Percentiles rank a stretch among this genome's conserved stretches.
These are phyloP conservation scores for Chondrilla cf. caribensis DNA, from an alignment of 37 sponge, comb jelly and placozoan species.

Conservation along the genomic window DNA sequence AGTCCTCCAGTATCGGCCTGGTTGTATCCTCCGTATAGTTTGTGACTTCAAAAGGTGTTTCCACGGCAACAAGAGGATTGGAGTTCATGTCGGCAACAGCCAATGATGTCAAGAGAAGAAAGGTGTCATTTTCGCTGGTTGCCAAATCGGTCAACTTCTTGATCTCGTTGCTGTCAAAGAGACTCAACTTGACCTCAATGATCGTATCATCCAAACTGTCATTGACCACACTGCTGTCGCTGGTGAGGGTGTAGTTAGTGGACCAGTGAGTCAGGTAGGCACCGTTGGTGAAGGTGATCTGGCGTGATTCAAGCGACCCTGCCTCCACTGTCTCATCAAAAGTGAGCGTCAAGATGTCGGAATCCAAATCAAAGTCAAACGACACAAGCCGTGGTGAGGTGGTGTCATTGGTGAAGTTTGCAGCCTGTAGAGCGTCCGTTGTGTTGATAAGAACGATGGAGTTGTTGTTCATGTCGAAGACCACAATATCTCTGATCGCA, in stretches of 20 bases:
- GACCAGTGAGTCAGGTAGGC: background rate
- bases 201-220: slow-evolving; percentile 62
- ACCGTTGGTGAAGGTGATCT: slow-evolving; percentile 41
- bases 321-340: slow-evolving; percentile 73
- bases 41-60: slow-evolving; percentile 26
- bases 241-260: slow-evolving; percentile 45
- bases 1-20: slow-evolving; percentile 50
- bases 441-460: slow-evolving; percentile 22
- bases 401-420: slow-evolving; percentile 54
- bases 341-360: slow-evolving; percentile 62
- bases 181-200: slow-evolving; percentile 51
- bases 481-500: slow-evolving; percentile 14
- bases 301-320: slow-evolving; percentile 31
- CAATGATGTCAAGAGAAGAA: slow-evolving; percentile 38
- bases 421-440: slow-evolving; percentile 51
- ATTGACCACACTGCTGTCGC: slow-evolving; percentile 24
- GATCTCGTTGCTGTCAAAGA: slow-evolving; percentile 73
- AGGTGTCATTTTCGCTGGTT: slow-evolving; percentile 61
- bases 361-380: slow-evolving; percentile 60
- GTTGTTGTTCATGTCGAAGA: slow-evolving; percentile 82
- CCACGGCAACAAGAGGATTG: slow-evolving; percentile 41
- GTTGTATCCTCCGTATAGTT: slow-evolving; percentile 69
- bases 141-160: slow-evolving; percentile 70
- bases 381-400: slow-evolving; percentile 56
- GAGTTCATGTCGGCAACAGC: slow-evolving; percentile 77